A percentile compares a stretch with the other conserved stretches of the same genome.
Evolutionary conservation across 2,888 invertebrate genomes (phyloP).

Genomic region (Pteria penguin): DNA sequence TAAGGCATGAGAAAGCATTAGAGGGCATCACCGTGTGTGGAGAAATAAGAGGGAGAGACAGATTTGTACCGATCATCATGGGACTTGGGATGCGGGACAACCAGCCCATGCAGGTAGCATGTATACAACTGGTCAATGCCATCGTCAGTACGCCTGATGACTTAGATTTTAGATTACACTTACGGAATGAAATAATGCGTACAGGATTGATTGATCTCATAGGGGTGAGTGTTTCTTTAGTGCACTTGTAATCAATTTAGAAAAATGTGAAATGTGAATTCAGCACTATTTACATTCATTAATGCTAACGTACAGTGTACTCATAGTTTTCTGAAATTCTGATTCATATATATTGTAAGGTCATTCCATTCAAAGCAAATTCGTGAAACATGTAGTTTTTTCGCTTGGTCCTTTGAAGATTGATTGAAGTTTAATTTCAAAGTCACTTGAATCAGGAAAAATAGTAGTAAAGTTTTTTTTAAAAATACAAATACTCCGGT

Average conservation of each 20-base stretch:
- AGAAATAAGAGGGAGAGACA: constrained; percentile 86
- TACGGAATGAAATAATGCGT: constrained; percentile 97
- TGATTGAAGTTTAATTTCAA: too few relatives aligned
- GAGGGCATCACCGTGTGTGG: constrained; percentile 94
- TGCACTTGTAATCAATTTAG: not conserved
- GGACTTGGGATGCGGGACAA: constrained; percentile 84
- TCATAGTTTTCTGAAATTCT: not conserved
- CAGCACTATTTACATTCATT: not conserved
- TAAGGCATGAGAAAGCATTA: constrained; percentile 90
- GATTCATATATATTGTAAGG: too few relatives aligned
- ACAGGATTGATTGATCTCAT: constrained; percentile 93
- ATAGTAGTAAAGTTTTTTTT: too few relatives aligned
- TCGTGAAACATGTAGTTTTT: too few relatives aligned
- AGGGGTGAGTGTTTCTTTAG: constrained; percentile 81
- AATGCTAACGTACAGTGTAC: not conserved
- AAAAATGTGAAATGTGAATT: not conserved
- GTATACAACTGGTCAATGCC: constrained; percentile 96
- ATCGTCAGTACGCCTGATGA: constrained; percentile 92
- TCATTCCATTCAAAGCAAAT: too few relatives aligned
- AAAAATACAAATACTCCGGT: too few relatives aligned
- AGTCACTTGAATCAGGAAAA: too few relatives aligned
- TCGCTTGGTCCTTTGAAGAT: too few relatives aligned
- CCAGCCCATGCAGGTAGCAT: constrained; percentile 82
- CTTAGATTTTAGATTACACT: constrained; percentile 94
- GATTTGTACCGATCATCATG: constrained; percentile 88